Percentiles rank a stretch among this genome's conserved stretches.
phyloP scores from a whole-genome alignment of 2,113 vertebrate species.

The Cisticola juncidis region DNA sequence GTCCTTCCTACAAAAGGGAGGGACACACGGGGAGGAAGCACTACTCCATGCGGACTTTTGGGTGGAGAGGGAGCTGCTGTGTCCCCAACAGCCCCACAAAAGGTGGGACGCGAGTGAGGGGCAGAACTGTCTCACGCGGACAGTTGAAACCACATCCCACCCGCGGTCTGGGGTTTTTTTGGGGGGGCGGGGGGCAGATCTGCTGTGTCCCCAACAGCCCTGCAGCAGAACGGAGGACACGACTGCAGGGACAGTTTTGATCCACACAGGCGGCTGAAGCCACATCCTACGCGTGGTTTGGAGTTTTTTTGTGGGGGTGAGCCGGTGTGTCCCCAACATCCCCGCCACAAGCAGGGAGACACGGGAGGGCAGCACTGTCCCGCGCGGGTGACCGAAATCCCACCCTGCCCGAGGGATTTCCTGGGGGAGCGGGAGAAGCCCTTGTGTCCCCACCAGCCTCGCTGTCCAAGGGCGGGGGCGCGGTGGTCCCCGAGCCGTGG shows the following conservation, averaged over 20 bases:
- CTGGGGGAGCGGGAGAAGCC: background rate
- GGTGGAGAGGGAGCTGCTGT: background rate
- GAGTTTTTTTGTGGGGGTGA: fast-evolving
- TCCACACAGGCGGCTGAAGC: background rate
- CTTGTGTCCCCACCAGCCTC: background rate
- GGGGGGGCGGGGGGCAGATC: background rate
- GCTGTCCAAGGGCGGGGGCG: fast-evolving
- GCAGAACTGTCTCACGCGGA: background rate
- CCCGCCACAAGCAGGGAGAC: background rate
- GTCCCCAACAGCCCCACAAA: background rate
- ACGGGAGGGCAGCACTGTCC: background rate
- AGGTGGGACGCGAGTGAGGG: background rate
- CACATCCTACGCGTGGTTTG: background rate
- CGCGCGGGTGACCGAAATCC: background rate
- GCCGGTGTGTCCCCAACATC: background rate
- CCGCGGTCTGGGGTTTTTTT: background rate
- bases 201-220: background rate
- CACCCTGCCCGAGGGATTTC: background rate
- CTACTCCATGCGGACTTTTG: background rate
- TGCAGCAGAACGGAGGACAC: background rate
- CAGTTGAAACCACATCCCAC: background rate
- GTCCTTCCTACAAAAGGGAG: background rate
- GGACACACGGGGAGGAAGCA: background rate
- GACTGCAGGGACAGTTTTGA: background rate
- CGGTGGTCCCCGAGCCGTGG: background rate